These are phyloP conservation scores for Australoheros facetus DNA, from an alignment of 2,797 vertebrate genomes.

Conservation along the genomic window DNA sequence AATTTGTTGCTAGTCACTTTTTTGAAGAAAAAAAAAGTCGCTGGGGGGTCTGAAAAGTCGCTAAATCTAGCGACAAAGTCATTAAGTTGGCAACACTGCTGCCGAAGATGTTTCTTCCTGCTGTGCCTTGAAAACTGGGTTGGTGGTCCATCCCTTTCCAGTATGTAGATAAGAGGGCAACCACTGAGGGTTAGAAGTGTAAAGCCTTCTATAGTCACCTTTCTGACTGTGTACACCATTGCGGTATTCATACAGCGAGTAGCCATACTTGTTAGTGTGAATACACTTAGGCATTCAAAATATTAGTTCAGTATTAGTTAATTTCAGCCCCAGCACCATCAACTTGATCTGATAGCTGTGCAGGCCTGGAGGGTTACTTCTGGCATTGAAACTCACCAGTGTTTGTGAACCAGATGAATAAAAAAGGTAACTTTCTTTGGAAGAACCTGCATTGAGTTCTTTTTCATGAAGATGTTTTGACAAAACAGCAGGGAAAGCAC, in stretches of 20 bases:
- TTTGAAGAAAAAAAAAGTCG: too few species aligned
- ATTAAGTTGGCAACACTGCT: too few species aligned
- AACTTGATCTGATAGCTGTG: too few species aligned
- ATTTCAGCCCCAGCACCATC: not conserved
- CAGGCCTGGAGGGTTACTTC: too few species aligned
- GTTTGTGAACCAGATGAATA: not conserved
- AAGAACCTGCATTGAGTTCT: not conserved
- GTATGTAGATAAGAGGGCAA: not conserved
- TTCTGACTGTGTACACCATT: not conserved
- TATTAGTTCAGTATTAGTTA: not conserved
- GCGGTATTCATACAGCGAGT: not conserved
- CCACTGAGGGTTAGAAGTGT: accelerated
- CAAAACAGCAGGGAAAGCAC: not conserved
- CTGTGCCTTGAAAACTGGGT: not conserved
- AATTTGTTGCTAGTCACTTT: too few species aligned
- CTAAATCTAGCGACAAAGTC: too few species aligned
- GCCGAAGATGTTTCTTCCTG: not conserved
- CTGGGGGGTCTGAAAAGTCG: too few species aligned
- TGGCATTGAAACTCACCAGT: too few species aligned
- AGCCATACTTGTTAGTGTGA: not conserved
- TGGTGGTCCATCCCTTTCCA: not conserved
- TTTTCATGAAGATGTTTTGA: not conserved
- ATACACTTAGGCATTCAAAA: not conserved
- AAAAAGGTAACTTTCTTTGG: not conserved
- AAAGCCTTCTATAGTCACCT: not conserved